Conservation (phyloP, 2,113 vertebrate species). For the Mohoua ochrocephala region DNA sequence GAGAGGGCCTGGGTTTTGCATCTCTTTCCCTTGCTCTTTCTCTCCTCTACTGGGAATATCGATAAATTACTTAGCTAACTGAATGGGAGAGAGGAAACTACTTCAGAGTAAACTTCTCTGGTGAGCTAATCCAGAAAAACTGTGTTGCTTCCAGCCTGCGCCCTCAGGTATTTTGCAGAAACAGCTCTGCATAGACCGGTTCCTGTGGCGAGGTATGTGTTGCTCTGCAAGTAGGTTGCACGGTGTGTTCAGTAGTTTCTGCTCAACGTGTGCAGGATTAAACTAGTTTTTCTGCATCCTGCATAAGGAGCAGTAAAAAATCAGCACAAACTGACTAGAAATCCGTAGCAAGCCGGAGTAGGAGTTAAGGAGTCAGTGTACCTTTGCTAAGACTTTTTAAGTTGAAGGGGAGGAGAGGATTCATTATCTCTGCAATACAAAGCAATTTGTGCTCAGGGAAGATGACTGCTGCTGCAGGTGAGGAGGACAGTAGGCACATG, state of each 20-base stretch:
- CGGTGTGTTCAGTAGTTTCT: neutral
- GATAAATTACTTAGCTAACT: neutral
- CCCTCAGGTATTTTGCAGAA: neutral
- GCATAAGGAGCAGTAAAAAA: neutral
- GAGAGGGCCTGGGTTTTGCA: neutral
- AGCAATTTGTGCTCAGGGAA: neutral
- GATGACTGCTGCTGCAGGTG: neutral
- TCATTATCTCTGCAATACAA: neutral
- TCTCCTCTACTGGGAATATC: neutral
- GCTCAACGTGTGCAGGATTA: neutral
- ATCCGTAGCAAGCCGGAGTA: neutral
- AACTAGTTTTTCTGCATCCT: neutral
- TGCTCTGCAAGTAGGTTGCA: neutral
- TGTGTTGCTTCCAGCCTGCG: neutral
- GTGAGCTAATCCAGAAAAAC: neutral
- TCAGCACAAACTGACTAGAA: neutral
- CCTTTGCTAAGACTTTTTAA: neutral
- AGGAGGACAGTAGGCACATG: neutral
- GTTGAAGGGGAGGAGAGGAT: neutral
- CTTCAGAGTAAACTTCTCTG: neutral
- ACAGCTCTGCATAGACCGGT: neutral
- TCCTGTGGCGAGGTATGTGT: fast-evolving
- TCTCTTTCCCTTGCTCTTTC: neutral
- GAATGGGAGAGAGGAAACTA: neutral
- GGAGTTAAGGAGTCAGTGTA: neutral